Evolutionary conservation across 1,140 invertebrate genomes (phyloP), one percentile per base, ranked within the genome.

Genomic region (Schlechtendalia chinensis): DNA sequence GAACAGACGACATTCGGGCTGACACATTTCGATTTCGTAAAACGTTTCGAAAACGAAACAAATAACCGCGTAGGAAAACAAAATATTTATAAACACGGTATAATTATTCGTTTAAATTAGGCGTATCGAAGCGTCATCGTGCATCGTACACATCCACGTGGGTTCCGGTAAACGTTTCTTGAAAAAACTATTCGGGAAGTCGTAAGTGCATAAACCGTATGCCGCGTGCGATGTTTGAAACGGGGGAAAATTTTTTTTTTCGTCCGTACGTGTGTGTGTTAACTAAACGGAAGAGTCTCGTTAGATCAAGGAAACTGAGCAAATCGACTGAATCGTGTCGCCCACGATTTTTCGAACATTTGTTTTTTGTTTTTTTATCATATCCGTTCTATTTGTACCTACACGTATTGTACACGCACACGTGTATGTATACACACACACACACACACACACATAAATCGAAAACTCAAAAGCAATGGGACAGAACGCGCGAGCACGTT

Each of bases 221-320:
- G 22, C 16, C 6, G 8, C 47, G 1, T 50, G 45, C 19, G 6
- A 11, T 17, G 6, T 27, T 17, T 24, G 14, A 47, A 65, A 32
- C 8, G 11, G 45, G 8, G 22, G 22, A 22, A 24, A 22, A 45
- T 45, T 24, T 22, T 0, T 47, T 67, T 24, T 16, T 63, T 61
- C 39, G 32, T 29, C 32, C 19, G 12, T 3, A n/a, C n/a, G n/a
- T 45, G 63, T 22, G 22, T 47, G 1, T 14, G 19, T n/a, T 24
- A 69, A 24, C 22, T 69, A 69, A 69, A 69, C 67, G 67, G 67
- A 69, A 69, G 67, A 69, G 67, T 69, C 67, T 69, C 45, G 67
- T 69, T 69, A 69, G 45, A 69, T 69, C 45, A 69, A 69, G 67
- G 67, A 69, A 69, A 69, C 67, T 50, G 45, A 50, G 45, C 67